A percentile compares a stretch with the other conserved stretches of the same genome.
These are phyloP conservation scores for Sebastes taczanowskii DNA, from an alignment of 2,797 vertebrate species.

Conservation along the genomic window DNA sequence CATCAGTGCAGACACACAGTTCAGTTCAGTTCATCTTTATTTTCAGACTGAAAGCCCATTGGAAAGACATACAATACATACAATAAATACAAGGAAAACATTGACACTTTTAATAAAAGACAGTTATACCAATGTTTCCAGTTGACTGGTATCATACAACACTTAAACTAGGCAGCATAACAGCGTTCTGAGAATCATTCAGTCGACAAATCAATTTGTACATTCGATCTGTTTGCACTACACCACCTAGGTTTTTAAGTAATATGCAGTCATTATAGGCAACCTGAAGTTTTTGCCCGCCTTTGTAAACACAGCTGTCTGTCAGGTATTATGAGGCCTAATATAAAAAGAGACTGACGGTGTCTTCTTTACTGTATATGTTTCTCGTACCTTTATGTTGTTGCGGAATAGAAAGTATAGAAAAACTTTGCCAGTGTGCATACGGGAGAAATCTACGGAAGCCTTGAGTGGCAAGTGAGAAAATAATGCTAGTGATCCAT, in stretches of 20 bases:
- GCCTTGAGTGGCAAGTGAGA: too few relatives aligned
- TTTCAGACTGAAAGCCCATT: neutral
- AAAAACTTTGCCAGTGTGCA: neutral
- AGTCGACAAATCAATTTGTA: too few relatives aligned
- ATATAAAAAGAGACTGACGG: neutral
- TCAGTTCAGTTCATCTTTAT: neutral
- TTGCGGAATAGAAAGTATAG: neutral
- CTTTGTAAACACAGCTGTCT: neutral
- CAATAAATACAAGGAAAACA: neutral
- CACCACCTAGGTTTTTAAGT: too few relatives aligned
- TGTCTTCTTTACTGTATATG: neutral
- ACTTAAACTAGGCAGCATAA: neutral
- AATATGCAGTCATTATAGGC: too few relatives aligned
- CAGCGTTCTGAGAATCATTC: too few relatives aligned
- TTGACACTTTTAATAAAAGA: neutral
- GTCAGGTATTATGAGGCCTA: neutral
- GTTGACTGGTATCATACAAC: neutral
- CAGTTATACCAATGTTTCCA: too few relatives aligned
- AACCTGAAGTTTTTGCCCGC: too few relatives aligned
- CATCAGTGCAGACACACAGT: neutral
- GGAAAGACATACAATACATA: neutral
- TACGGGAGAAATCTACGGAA: too few relatives aligned
- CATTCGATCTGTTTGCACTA: too few relatives aligned
- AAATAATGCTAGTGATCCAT: too few relatives aligned
- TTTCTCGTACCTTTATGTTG: neutral